Evolutionary conservation across 1,140 invertebrate species (phyloP).

Genomic region (Propsilocerus akamusi): DNA sequence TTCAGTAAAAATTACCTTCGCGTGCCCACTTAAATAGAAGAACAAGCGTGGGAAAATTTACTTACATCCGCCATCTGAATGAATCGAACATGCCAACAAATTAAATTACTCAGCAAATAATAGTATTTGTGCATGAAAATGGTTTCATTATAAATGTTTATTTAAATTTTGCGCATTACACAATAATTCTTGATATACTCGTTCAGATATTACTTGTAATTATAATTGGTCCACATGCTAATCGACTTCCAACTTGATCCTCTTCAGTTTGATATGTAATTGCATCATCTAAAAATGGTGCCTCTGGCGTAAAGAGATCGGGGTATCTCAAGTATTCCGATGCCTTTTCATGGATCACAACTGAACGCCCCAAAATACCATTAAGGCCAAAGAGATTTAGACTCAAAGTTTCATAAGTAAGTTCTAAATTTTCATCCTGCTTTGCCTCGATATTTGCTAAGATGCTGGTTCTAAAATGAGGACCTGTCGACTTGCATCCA

Average conservation of each 20-base stretch:
- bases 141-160: too few species aligned
- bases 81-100: too few species aligned
- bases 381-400: slow-evolving; percentile 19
- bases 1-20: too few species aligned
- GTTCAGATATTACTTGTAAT: slow-evolving; percentile 15
- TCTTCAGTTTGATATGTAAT: slow-evolving; percentile 20
- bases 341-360: slow-evolving; percentile 21
- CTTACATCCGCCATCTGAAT: too few species aligned
- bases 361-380: slow-evolving; percentile 21
- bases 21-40: too few species aligned
- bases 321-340: slow-evolving; percentile 20
- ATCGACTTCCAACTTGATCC: slow-evolving; percentile 15
- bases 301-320: slow-evolving; percentile 16
- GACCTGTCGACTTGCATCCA: slow-evolving; percentile 29
- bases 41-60: too few species aligned
- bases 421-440: slow-evolving; percentile 18
- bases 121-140: too few species aligned
- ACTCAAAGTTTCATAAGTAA: slow-evolving; percentile 16
- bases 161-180: too few species aligned
- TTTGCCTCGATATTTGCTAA: slow-evolving; percentile 22
- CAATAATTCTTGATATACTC: neutral
- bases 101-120: too few species aligned
- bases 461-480: slow-evolving; percentile 26
- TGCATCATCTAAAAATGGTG: slow-evolving; percentile 13
- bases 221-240: slow-evolving; percentile 21